Base-by-base conservation (phyloP, 2,888 invertebrate genomes). In the Serrognathus titanus region DNA sequence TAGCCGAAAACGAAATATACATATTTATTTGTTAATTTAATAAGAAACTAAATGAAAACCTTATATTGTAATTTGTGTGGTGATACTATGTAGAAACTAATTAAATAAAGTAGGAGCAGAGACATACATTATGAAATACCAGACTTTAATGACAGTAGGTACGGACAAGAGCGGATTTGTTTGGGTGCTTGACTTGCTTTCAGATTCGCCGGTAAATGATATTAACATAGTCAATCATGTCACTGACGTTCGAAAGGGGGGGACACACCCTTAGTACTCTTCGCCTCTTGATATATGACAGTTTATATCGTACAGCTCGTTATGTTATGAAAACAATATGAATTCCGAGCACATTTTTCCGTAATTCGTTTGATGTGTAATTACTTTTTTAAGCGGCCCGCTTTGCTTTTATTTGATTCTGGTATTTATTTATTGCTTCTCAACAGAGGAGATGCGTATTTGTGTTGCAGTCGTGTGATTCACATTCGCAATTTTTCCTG, bases 281-380 rank as follows among this genome's bases (percentile, higher is more conserved):
- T 68, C 66, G 65, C 66, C 72, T 69, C 71, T 72, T 75, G 75
- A 75, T 75, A 74, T 74, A 74, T 74, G 72, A 73, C 72, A 71
- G 70, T 72, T 70, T 69, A 72, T 68, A 64, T 71, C 71, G 72
- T 73, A 71, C 36, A 41, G 52, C 48, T 47, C 46, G 51, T 56
- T 48, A 73, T 67, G 75, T 73, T 75, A 75, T 76, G 76, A 76
- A 76, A 77, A 76, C 76, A 77, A 77, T 77, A 77, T 77, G 77
- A 77, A 77, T 77, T 77, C 77, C 76, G 61, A 74, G 73, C 76
- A 73, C 75, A 76, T 76, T 76, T 76, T 76, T 76, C 72, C 70
- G 65, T 71, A 68, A 72, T 71, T 68, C 73, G 76, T 77, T 77
- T 76, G 76, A 76, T 75, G 75, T 76, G 76, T 76, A 77, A 77